These are phyloP conservation scores for Deroplatys truncata DNA, from an alignment of 2,888 invertebrate genomes.

Conservation along the genomic window DNA sequence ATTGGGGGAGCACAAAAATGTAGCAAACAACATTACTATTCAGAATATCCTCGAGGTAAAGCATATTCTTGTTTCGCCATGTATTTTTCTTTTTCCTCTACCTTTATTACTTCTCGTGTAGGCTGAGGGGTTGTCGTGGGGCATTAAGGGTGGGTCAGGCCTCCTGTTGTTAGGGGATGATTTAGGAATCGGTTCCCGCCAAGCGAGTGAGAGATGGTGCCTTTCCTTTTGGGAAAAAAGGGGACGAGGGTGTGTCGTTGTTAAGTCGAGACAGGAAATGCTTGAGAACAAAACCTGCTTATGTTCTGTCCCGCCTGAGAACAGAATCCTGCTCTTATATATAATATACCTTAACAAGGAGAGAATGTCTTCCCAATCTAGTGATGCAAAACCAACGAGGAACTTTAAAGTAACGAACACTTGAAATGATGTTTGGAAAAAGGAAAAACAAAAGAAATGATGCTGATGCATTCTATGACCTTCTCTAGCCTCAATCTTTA, in stretches of 20 bases:
- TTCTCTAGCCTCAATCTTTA: too few species aligned
- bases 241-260: neutral
- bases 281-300: neutral
- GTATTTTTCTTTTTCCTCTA: neutral
- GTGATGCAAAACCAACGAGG: too few species aligned
- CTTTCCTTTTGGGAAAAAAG: neutral
- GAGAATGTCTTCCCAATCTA: too few species aligned
- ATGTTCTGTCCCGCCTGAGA: neutral
- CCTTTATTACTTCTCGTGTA: neutral
- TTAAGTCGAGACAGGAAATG: neutral
- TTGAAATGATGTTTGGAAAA: too few species aligned
- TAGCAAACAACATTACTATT: neutral
- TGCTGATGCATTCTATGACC: too few species aligned
- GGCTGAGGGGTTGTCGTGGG: neutral
- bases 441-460: too few species aligned
- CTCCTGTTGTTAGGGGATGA: neutral
- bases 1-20: neutral
- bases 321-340: too few species aligned
- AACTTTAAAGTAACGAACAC: too few species aligned
- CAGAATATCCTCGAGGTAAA: neutral
- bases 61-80: neutral
- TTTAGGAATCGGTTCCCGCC: neutral
- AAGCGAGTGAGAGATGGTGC: neutral
- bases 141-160: neutral
- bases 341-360: too few species aligned